Base-by-base conservation (phyloP, 2,888 invertebrate species). In the Amblyjoppa proteus region DNA sequence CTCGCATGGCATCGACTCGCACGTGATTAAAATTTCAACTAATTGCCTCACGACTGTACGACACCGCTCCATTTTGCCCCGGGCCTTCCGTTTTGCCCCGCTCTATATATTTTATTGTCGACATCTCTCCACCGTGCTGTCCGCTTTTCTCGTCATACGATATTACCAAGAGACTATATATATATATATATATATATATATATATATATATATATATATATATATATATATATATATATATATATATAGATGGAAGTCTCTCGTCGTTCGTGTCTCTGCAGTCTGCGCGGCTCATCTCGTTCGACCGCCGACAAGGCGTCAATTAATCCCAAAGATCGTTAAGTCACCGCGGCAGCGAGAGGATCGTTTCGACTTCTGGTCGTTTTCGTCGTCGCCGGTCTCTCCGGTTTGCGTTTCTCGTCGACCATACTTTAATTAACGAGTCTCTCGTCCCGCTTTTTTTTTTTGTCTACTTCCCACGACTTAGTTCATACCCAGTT, bases 301-400 rank as follows among this genome's bases (percentile, higher is more conserved):
- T 82, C 38, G 64, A 76, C 53, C 66, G 41, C 56, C 58, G 71
- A 82, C 78, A 71, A 79, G 82, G 71, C 66, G 82, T 82, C 85
- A 82, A 85, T 85, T 85, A 85, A 83, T 80, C 73, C 76, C 51
- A 83, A 83, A 85, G 85, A 85, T 85, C 82, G 82, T 85, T 82
- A 82, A 82, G 79, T 80, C 73, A 31, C 31, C 53, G 11, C 64
- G 61, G 79, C 56, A 81, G 51, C 56, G 31, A 56, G 56, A 68
- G 66, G 74, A 82, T 76, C 85, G 79, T 82, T 85, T 82, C 79
- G 82, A 76, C 71, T 75, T 79, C 79, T 76, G 45, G 45, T 3
- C 45, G 45, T 45, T 45, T 45, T 13, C 69, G 70, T 78, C 81
- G 34, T 70, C 61, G 58, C 34, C 53, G 38, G 70, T 20, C 28